A percentile compares a stretch with the other conserved stretches of the same genome.
phyloP scores from a whole-genome alignment of 2,888 invertebrate genomes.

The Agrochola macilenta region DNA sequence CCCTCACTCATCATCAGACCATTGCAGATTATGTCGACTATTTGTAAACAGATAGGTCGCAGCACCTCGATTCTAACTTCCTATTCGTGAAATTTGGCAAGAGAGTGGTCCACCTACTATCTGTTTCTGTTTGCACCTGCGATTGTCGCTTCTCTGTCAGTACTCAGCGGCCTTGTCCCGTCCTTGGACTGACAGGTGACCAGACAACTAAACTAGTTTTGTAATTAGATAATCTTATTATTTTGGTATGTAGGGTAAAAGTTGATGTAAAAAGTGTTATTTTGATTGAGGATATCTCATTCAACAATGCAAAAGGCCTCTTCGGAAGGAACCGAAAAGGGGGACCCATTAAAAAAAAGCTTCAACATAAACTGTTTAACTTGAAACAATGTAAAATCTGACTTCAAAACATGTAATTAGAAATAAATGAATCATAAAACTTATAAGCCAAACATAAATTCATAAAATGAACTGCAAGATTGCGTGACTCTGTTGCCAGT shows the following conservation, averaged over 20 bases:
- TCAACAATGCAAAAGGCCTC: not conserved
- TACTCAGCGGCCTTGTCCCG: slow-evolving; percentile 19
- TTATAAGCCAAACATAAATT: not conserved
- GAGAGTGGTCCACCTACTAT: slow-evolving; percentile 21
- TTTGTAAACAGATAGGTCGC: slow-evolving; percentile 61
- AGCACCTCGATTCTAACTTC: slow-evolving; percentile 35
- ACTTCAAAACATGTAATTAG: not conserved
- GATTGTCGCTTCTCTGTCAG: slow-evolving; percentile 13
- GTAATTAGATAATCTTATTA: slow-evolving; percentile 14
- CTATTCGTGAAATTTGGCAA: slow-evolving; percentile 57
- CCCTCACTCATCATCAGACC: slow-evolving; percentile 59
- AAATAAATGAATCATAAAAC: slow-evolving; percentile 2
- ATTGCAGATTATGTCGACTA: slow-evolving; percentile 46
- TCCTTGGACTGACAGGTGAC: slow-evolving; percentile 34
- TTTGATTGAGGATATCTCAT: not conserved
- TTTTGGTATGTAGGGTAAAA: not conserved
- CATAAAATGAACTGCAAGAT: slow-evolving; percentile 19
- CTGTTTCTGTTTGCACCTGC: slow-evolving; percentile 25
- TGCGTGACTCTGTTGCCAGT: slow-evolving; percentile 15
- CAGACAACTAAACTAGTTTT: slow-evolving; percentile 41
- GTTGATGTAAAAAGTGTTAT: not conserved
- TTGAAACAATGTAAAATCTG: not conserved
- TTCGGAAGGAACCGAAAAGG: not conserved
- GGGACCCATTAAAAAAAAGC: not conserved
- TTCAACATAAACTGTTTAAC: not conserved